phyloP scores from a whole-genome alignment of 2,113 vertebrate species.

The Zapus hudsonius region DNA sequence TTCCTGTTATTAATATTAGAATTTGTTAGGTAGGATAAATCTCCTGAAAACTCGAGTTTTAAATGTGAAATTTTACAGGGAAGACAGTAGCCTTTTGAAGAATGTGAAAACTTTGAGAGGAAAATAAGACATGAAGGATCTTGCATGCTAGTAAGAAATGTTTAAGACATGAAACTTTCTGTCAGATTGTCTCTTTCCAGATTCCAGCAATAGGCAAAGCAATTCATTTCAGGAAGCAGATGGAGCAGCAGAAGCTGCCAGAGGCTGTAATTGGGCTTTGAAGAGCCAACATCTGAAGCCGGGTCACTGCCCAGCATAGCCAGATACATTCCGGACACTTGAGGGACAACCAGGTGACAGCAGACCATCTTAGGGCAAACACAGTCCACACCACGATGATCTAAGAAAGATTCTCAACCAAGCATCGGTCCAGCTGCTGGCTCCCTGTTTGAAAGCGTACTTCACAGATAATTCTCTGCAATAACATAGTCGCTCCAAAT shows the following conservation, averaged over 20 bases:
- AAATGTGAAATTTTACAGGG: not conserved
- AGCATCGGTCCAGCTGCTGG: not conserved
- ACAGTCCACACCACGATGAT: too few relatives aligned
- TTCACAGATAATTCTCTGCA: not conserved
- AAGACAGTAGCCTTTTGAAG: not conserved
- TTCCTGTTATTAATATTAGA: not conserved
- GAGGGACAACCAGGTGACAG: not conserved
- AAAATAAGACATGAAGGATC: not conserved
- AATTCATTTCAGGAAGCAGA: not conserved
- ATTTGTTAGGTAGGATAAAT: slow-evolving; percentile 12
- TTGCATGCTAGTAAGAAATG: not conserved
- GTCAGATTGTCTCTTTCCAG: not conserved
- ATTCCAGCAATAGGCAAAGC: not conserved
- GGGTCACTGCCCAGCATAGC: not conserved
- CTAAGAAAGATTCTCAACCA: not conserved
- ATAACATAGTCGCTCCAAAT: not conserved
- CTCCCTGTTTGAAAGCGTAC: not conserved
- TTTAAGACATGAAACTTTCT: not conserved
- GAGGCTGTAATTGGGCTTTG: not conserved
- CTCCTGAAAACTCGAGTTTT: not conserved
- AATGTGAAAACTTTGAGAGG: not conserved
- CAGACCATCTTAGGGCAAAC: not conserved
- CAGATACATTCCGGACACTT: not conserved
- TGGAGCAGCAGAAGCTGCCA: not conserved
- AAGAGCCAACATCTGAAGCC: too few relatives aligned